Evolutionary conservation across 2,113 vertebrate genomes (phyloP).

Genomic region (Coptodon bakossiorum): DNA sequence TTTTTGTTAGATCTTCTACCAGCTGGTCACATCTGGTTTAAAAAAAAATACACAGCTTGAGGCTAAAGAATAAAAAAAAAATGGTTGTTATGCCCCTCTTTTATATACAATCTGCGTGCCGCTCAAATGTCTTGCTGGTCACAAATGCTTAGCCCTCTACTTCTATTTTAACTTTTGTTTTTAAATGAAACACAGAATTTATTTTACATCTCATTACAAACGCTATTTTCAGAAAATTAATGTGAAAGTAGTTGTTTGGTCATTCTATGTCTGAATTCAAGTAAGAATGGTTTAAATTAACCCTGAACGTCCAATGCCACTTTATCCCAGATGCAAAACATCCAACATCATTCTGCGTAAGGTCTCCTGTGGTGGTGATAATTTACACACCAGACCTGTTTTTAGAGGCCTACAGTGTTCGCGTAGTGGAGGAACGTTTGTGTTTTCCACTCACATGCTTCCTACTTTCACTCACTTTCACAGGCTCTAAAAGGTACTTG

Average conservation of each 20-base stretch:
- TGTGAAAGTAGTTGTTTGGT: not conserved
- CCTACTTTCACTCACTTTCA: not conserved
- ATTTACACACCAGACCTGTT: not conserved
- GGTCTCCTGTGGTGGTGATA: not conserved
- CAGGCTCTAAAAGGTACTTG: rapidly evolving
- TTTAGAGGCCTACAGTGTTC: not conserved
- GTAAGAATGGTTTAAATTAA: not conserved
- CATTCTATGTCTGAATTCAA: not conserved
- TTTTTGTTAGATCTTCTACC: too few relatives aligned
- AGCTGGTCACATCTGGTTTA: not conserved
- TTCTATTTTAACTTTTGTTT: not conserved
- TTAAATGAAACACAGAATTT: not conserved
- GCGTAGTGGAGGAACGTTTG: not conserved
- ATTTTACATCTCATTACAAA: not conserved
- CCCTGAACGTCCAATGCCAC: not conserved
- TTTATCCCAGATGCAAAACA: not conserved
- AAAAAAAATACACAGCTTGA: rapidly evolving
- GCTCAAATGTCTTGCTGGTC: not conserved
- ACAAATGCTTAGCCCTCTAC: not conserved
- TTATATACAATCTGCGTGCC: rapidly evolving
- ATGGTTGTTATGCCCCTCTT: not conserved
- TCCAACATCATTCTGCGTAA: not conserved
- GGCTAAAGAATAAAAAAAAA: not conserved
- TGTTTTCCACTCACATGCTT: not conserved
- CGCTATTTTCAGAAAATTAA: not conserved